Evolutionary conservation across 2,797 vertebrate species (phyloP).

Genomic region (Pagetopsis macropterus): DNA sequence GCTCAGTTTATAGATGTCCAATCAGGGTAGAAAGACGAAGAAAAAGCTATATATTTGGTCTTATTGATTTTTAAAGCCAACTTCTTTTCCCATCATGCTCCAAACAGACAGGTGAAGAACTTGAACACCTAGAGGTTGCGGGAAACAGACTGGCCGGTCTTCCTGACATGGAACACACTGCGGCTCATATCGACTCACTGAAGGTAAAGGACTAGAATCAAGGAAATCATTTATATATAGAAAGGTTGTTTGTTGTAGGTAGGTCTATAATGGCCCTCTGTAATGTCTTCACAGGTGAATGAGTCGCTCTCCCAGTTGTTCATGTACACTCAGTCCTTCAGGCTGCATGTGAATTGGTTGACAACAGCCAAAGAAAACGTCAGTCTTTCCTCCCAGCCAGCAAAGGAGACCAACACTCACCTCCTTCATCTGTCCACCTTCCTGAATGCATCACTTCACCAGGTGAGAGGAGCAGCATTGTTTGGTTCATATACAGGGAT

Average conservation of each 20-base stretch:
- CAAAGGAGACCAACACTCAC: conserved; percentile 25
- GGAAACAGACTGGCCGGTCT: conserved; percentile 49
- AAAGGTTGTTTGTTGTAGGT: rapidly evolving
- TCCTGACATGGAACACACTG: conserved; percentile 28
- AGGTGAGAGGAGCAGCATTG: conserved; percentile 41
- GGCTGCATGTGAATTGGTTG: conserved; percentile 73
- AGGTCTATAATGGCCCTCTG: neutral
- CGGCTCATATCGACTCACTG: neutral
- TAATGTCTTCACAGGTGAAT: conserved; percentile 60
- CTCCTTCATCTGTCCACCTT: conserved; percentile 52
- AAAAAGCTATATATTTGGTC: no score
- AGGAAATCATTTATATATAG: rapidly evolving
- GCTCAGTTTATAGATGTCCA: neutral
- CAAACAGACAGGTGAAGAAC: conserved; percentile 37
- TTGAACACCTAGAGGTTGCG: rapidly evolving
- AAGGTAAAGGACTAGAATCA: conserved; percentile 43
- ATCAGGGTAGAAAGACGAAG: neutral
- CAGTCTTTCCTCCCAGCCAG: conserved; percentile 42
- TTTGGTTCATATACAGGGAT: rapidly evolving
- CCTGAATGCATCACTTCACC: conserved; percentile 7
- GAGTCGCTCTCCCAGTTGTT: conserved; percentile 64
- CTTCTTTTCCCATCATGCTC: neutral
- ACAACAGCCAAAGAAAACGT: conserved; percentile 47
- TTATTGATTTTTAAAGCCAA: neutral
- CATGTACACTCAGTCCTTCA: conserved; percentile 47